These are phyloP conservation scores for Arothron firmamentum DNA, from an alignment of 2,113 vertebrate genomes.

Conservation along the genomic window DNA sequence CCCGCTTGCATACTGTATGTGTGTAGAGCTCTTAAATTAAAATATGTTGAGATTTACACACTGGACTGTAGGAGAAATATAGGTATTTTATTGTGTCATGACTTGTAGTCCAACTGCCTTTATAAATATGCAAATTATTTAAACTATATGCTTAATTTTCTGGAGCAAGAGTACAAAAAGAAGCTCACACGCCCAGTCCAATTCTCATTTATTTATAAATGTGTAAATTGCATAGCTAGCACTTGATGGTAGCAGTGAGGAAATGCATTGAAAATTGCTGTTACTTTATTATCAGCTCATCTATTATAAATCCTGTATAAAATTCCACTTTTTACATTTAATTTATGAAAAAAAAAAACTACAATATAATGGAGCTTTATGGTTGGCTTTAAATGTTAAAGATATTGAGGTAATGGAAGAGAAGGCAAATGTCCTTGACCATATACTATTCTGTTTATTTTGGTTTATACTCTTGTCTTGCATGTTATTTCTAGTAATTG, in stretches of 20 bases:
- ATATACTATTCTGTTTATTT: background rate
- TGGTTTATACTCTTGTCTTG: background rate
- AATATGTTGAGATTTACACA: background rate
- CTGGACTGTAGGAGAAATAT: background rate
- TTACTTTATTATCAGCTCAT: conserved; percentile 25
- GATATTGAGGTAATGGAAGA: background rate
- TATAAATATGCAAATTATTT: conserved; percentile 4
- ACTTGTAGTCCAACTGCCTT: background rate
- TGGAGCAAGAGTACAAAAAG: background rate
- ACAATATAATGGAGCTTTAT: too few species aligned
- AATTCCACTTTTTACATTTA: background rate
- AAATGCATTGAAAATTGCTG: conserved; percentile 20
- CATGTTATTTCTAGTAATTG: conserved; percentile 6
- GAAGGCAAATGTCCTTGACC: background rate
- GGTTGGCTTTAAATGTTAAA: background rate
- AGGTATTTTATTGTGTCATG: background rate
- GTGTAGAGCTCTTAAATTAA: background rate
- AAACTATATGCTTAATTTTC: conserved; percentile 9
- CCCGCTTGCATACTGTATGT: background rate
- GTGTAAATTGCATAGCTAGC: background rate
- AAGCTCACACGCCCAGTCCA: background rate
- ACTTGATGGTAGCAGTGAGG: background rate
- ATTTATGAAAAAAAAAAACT: conserved; percentile 4
- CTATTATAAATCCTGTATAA: conserved; percentile 29
- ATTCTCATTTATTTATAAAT: conserved; percentile 14